Evolutionary conservation across 2,797 vertebrate species (phyloP).

Genomic region (Diplodus sargus): DNA sequence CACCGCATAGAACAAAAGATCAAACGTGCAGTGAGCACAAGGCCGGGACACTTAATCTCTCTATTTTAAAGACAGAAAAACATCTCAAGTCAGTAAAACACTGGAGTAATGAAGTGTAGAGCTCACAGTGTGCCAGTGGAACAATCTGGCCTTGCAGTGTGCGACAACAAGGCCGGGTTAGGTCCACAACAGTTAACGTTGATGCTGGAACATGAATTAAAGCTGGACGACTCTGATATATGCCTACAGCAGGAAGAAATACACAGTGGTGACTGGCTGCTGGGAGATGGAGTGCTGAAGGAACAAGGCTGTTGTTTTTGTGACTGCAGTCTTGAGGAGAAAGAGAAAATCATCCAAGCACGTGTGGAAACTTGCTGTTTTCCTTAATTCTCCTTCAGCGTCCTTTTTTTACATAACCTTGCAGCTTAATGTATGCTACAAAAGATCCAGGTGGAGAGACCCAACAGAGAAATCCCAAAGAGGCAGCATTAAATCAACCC

Average conservation of each 20-base stretch:
- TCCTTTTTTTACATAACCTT: constrained; percentile 54
- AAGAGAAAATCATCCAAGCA: constrained; percentile 54
- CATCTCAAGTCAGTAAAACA: constrained; percentile 72
- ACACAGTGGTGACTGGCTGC: constrained; percentile 61
- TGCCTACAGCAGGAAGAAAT: constrained; percentile 51
- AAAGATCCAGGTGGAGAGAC: constrained; percentile 55
- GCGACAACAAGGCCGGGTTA: constrained; percentile 54
- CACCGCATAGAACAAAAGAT: constrained; percentile 69
- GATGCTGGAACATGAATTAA: constrained; percentile 59
- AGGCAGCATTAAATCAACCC: constrained; percentile 61
- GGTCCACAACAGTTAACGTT: constrained; percentile 53
- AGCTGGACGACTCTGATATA: constrained; percentile 48
- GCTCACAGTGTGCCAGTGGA: constrained; percentile 60
- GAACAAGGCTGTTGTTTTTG: constrained; percentile 75
- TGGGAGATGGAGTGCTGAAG: constrained; percentile 60
- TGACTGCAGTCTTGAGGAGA: constrained; percentile 61
- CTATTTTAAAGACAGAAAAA: constrained; percentile 66
- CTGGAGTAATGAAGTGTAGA: constrained; percentile 62
- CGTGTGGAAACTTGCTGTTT: constrained; percentile 76
- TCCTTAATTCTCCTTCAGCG: constrained; percentile 53
- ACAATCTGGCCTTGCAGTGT: constrained; percentile 43
- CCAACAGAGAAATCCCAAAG: constrained; percentile 56
- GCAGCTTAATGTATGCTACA: constrained; percentile 26
- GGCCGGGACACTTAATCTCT: constrained; percentile 68
- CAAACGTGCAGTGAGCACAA: constrained; percentile 58